Percentiles rank a stretch among this genome's conserved stretches.
Evolutionary conservation across 1,140 invertebrate genomes (phyloP).

Genomic region (Steinernema feltiae): DNA sequence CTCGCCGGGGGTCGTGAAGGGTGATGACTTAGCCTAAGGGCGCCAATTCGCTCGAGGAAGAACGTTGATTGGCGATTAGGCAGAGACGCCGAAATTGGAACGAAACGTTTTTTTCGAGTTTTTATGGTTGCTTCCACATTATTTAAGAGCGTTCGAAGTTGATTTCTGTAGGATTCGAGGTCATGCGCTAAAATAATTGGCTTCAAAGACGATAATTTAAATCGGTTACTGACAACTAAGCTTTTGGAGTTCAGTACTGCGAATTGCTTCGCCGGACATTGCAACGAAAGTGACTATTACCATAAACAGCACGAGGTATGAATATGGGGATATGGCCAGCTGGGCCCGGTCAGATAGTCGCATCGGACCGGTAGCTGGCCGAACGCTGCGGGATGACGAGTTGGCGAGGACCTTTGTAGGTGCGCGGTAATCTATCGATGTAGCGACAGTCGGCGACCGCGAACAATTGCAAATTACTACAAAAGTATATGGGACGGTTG

Average conservation of each 20-base stretch:
- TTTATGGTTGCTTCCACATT: background rate
- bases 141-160: background rate
- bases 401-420: background rate
- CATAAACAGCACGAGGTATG: background rate
- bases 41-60: slow-evolving; percentile 41
- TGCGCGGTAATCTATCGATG: slow-evolving; percentile 1
- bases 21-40: slow-evolving; percentile 31
- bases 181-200: background rate
- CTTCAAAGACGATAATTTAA: background rate
- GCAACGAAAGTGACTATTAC: background rate
- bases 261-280: background rate
- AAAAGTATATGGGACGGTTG: slow-evolving; percentile 15
- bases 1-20: background rate
- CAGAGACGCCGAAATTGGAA: slow-evolving; percentile 41
- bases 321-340: background rate
- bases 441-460: background rate
- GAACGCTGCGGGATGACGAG: background rate
- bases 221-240: background rate
- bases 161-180: slow-evolving; percentile 11
- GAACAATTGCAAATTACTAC: slow-evolving; percentile 15
- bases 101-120: background rate
- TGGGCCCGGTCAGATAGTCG: background rate
- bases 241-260: background rate
- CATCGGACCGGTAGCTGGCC: slow-evolving; percentile 12
- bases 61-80: slow-evolving; percentile 41